Evolutionary conservation across 2,797 vertebrate genomes (phyloP), one percentile per base, ranked within the genome.

Genomic region (Xyrichtys novacula): DNA sequence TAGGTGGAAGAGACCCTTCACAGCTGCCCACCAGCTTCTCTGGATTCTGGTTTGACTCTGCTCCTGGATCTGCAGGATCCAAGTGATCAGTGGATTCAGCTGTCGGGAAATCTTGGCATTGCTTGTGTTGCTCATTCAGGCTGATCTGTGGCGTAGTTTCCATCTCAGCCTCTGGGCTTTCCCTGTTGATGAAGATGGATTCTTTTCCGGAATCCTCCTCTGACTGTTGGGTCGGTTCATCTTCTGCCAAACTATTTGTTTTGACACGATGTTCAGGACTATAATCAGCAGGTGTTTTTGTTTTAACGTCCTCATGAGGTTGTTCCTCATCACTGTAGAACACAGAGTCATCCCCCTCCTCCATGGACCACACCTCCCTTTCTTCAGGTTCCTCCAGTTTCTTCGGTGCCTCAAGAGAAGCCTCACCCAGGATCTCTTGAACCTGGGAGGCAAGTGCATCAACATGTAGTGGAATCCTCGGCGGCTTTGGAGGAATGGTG

Each of bases 321-420:
- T 88, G 86, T 29, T 91, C 91, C 22, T 90, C 89, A 0, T 91
- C 88, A 1, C 90, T 90, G 83, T 92, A 93, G 73, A 94, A 93
- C 28, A 92, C 91, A 0, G 91, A 91, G 80, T 93, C 90, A 3
- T 94, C 90, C 48, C 91, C 92, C 52, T 91, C 88, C 32, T 91
- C 88, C 60, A 74, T 26, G 1, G 59, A 67, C 77, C 81, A 86
- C 10, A 69, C 26, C 0, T 78, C 74, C 40, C 25, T 69, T 3
- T 85, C 66, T 17, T 85, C 91, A 0, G 71, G 22, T 0, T 85
- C 88, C 1, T 75, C 63, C 43, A 56, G 34, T 31, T 1, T 65
- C 43, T 28, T 85, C 61, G 43, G 16, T 66, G 84, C 17, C 22
- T 81, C 71, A 0, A 14, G 19, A 1, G 58, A 46, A 2, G 71